Conservation (phyloP, 2,113 vertebrate genomes). For the Xenopus tropicalis region UCB_Xtro_10.0 CM004451.2:79961501-79962000, state of each 20-base stretch:
- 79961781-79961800: slow-evolving; percentile 20
- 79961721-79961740: neutral
- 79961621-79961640: no score
- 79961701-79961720: slow-evolving; percentile 3
- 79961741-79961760: neutral
- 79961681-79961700: neutral
- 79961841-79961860: neutral
- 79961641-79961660: neutral
- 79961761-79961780: slow-evolving; percentile 7
- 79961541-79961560: no score
- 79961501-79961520: no score
- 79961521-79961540: no score
- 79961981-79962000: slow-evolving; percentile 1
- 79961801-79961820: neutral
- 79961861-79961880: neutral
- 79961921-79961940: slow-evolving; percentile 1
- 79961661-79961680: neutral
- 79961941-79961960: neutral
- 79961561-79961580: no score
- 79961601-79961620: no score
- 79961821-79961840: slow-evolving; percentile 11
- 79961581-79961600: no score
- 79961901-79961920: neutral
- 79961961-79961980: neutral
- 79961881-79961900: neutral